Percentiles rank a stretch among this genome's conserved stretches.
Conservation (phyloP, 2,113 vertebrate genomes). For the Catharus minimus region DNA sequence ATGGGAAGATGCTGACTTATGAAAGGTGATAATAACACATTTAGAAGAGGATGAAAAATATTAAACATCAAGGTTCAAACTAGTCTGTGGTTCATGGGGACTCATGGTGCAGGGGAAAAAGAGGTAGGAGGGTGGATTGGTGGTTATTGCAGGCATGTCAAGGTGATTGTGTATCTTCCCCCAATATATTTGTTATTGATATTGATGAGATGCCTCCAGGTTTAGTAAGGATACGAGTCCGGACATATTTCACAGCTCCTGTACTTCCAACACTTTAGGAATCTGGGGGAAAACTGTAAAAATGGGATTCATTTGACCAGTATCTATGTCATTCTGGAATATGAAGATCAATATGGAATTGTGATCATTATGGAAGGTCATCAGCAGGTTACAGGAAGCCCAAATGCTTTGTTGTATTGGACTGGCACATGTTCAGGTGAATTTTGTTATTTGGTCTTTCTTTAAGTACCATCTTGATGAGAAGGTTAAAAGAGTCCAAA, state of each 20-base stretch:
- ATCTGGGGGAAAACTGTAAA: neutral
- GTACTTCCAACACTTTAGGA: neutral
- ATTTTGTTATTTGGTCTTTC: neutral
- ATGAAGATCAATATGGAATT: neutral
- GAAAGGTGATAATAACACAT: neutral
- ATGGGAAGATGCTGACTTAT: neutral
- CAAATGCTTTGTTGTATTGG: neutral
- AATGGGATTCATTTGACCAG: neutral
- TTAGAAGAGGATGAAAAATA: neutral
- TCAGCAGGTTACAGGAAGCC: neutral
- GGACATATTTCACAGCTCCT: neutral
- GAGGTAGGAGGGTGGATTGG: neutral
- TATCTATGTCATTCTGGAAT: neutral
- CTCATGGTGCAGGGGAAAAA: neutral
- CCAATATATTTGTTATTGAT: neutral
- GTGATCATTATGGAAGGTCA: neutral
- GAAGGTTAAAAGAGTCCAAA: neutral
- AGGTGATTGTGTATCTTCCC: neutral
- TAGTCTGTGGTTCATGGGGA: neutral
- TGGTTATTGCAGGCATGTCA: neutral
- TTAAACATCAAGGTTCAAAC: neutral
- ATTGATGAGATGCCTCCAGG: neutral
- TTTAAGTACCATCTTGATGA: neutral
- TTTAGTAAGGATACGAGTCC: neutral
- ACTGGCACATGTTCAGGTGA: neutral